Evolutionary conservation across 2,797 vertebrate species (phyloP).

Genomic region (Helostoma temminkii): DNA sequence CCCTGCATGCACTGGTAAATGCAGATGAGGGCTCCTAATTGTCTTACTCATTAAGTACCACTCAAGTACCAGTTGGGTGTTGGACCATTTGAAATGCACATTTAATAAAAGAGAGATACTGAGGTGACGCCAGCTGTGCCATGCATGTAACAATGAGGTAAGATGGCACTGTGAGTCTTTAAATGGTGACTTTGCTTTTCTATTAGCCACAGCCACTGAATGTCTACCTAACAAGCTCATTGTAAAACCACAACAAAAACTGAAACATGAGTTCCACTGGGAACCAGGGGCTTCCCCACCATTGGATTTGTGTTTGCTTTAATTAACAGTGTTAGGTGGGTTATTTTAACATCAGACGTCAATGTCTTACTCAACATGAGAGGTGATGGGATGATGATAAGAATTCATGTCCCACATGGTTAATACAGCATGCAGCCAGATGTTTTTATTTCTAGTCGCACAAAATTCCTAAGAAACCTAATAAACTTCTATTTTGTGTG

Average conservation of each 20-base stretch:
- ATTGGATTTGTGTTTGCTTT: constrained; percentile 37
- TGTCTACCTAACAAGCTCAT: constrained; percentile 44
- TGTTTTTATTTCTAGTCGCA: constrained; percentile 7
- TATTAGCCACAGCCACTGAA: constrained; percentile 20
- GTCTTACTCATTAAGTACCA: constrained; percentile 45
- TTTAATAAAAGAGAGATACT: constrained; percentile 1
- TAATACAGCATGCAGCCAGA: no score
- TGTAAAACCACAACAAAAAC: constrained; percentile 33
- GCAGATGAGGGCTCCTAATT: constrained; percentile 50
- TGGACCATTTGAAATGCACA: constrained; percentile 46
- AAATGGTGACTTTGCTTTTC: constrained; percentile 46
- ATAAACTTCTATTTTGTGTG: constrained; percentile 15
- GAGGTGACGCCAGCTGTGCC: constrained; percentile 48
- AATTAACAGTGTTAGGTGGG: constrained; percentile 33
- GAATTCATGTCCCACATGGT: neutral
- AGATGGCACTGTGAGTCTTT: constrained; percentile 31
- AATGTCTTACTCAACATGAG: constrained; percentile 3
- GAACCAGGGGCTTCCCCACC: constrained; percentile 45
- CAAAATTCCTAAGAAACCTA: constrained; percentile 25
- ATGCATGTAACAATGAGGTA: constrained; percentile 6
- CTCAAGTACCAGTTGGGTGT: constrained; percentile 55
- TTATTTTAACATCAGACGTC: constrained; percentile 14
- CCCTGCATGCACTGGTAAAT: constrained; percentile 41
- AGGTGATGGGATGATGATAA: constrained; percentile 5
- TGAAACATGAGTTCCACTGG: constrained; percentile 24